Conservation (phyloP, 1,140 invertebrate genomes). For the Scaptomyza graminum region DNA sequence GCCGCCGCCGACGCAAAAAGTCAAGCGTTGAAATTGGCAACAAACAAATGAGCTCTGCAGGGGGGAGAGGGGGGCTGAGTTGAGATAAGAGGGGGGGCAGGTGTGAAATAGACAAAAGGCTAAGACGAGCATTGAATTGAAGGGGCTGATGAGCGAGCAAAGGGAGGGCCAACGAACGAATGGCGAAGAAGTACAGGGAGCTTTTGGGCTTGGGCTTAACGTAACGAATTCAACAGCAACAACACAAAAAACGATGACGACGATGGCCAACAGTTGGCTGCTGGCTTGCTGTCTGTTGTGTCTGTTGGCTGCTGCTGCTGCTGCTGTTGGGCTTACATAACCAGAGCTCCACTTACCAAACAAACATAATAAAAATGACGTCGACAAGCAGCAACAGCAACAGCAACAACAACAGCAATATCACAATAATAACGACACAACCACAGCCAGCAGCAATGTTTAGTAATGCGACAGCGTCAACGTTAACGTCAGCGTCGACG, state of each 20-base stretch:
- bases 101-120: conserved; percentile 78
- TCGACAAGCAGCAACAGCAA: conserved; percentile 27
- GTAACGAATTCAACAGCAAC: conserved; percentile 45
- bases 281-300: too few relatives aligned
- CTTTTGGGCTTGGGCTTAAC: conserved; percentile 60
- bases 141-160: conserved; percentile 4
- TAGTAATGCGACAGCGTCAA: conserved; percentile 62
- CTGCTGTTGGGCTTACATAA: conserved; percentile 65
- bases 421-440: not conserved
- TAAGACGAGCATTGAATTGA: conserved; percentile 50
- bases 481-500: conserved; percentile 8
- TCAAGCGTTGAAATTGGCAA: conserved; percentile 79
- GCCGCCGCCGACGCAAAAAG: conserved; percentile 52
- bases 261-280: conserved; percentile 70
- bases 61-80: not conserved
- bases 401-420: conserved; percentile 20
- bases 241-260: conserved; percentile 10
- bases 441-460: conserved; percentile 32
- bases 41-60: conserved; percentile 70
- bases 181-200: conserved; percentile 1
- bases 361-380: conserved; percentile 74
- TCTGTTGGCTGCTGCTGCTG: conserved; percentile 28
- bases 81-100: not conserved
- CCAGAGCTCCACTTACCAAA: conserved; percentile 75
- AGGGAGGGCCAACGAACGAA: not conserved